These are phyloP conservation scores for Phaethon lepturus DNA, from an alignment of 2,113 vertebrate species.

Conservation along the genomic window DNA sequence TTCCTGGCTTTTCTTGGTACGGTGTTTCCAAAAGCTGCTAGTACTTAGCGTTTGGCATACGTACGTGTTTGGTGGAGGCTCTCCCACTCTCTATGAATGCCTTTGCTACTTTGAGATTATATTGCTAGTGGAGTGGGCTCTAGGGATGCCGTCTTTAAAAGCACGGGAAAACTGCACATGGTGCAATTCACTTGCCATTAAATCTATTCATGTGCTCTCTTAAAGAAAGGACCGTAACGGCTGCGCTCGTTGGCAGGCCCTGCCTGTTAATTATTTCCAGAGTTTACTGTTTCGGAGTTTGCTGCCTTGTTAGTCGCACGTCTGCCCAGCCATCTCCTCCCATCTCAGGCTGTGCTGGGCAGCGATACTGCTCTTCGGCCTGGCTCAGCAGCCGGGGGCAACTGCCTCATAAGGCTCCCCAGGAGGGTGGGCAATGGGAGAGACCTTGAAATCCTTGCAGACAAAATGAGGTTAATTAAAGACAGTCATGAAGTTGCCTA, in stretches of 20 bases:
- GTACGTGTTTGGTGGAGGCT: background rate
- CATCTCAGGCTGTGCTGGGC: background rate
- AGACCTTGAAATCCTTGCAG: background rate
- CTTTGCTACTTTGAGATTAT: background rate
- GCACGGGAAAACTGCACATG: background rate
- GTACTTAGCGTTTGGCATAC: background rate
- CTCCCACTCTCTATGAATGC: background rate
- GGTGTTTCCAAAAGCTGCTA: background rate
- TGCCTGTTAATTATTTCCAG: conserved; percentile 53
- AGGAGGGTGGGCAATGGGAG: fast-evolving
- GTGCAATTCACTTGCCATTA: background rate
- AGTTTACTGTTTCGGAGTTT: background rate
- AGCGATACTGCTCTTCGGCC: background rate
- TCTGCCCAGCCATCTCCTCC: background rate
- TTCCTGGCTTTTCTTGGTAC: background rate
- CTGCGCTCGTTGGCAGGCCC: fast-evolving
- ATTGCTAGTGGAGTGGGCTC: background rate
- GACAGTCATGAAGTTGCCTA: background rate
- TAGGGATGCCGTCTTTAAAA: background rate
- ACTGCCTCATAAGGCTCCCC: fast-evolving
- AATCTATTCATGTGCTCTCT: background rate
- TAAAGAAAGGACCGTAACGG: background rate
- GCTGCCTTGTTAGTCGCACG: fast-evolving
- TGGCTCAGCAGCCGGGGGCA: background rate
- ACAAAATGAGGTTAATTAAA: conserved; percentile 1